A percentile compares a stretch with the other conserved stretches of the same genome.
Evolutionary conservation across 2,888 invertebrate species (phyloP).

Genomic region (Lamellibrachia columna): DNA sequence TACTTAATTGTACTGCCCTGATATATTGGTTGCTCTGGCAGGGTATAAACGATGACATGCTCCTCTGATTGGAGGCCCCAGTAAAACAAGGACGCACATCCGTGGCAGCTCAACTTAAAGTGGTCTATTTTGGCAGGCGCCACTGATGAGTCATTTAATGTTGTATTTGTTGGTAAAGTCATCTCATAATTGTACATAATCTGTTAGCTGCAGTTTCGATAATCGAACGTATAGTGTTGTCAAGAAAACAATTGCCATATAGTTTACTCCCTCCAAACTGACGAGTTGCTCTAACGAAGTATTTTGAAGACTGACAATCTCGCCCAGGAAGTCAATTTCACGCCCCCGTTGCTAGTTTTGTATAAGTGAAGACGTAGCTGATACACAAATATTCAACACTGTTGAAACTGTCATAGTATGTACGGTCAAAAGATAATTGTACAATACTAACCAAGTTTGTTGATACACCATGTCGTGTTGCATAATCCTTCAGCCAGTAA

Average conservation of each 20-base stretch:
- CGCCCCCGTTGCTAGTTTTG: not conserved
- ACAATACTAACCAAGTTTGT: not conserved
- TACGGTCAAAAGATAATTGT: not conserved
- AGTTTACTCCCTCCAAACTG: not conserved
- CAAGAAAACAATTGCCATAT: not conserved
- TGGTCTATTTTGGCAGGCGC: not conserved
- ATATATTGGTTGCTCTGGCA: not conserved
- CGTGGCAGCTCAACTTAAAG: not conserved
- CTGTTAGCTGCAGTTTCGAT: not conserved
- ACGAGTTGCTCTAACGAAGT: not conserved
- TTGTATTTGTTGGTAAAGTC: slow-evolving; percentile 1
- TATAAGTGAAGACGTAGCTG: not conserved
- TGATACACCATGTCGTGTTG: not conserved
- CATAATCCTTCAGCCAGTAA: not conserved
- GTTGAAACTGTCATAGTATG: not conserved
- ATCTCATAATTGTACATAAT: slow-evolving; percentile 2
- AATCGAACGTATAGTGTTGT: not conserved
- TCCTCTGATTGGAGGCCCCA: not conserved
- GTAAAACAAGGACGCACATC: not conserved
- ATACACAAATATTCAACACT: not conserved
- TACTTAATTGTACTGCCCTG: not conserved
- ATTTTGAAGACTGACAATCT: not conserved
- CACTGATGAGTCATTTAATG: not conserved
- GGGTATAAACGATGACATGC: not conserved
- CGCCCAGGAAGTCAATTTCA: not conserved